Percentiles rank a stretch among this genome's conserved stretches.
Evolutionary conservation across 1,140 invertebrate genomes (phyloP).

Genomic region (Helicoverpa armigera): DNA sequence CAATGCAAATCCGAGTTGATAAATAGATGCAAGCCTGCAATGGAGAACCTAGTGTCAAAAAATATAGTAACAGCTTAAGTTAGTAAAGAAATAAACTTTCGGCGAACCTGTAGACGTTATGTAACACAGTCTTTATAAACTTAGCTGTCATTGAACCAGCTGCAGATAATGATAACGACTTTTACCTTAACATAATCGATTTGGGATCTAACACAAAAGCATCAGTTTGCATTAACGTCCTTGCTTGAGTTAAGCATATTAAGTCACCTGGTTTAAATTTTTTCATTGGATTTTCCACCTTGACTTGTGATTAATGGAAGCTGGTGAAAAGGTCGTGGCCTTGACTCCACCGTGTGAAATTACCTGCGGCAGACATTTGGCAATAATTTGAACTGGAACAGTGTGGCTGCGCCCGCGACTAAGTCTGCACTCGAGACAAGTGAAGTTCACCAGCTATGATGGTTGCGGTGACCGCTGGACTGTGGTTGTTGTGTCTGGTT

Average conservation of each 20-base stretch:
- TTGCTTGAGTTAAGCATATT: constrained; percentile 2
- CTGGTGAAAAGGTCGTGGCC: constrained; percentile 58
- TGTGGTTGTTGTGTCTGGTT: constrained; percentile 54
- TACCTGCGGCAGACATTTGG: constrained; percentile 63
- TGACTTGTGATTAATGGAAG: constrained; percentile 24
- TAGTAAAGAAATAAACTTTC: neutral
- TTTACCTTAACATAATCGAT: neutral
- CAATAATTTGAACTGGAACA: constrained; percentile 60
- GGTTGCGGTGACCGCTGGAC: constrained; percentile 53
- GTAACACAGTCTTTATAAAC: neutral
- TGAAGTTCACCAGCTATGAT: constrained; percentile 53
- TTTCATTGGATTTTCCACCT: constrained; percentile 15
- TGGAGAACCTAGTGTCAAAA: no score
- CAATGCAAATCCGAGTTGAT: no score
- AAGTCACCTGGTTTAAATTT: constrained; percentile 27
- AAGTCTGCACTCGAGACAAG: constrained; percentile 49
- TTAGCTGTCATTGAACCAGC: neutral
- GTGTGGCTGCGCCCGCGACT: constrained; percentile 17
- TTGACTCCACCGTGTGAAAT: constrained; percentile 68
- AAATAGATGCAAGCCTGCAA: no score
- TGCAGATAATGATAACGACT: neutral
- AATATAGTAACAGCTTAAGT: no score
- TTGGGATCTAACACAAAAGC: no score
- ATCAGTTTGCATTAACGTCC: neutral
- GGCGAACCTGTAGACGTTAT: neutral